Evolutionary conservation across 2,888 invertebrate genomes (phyloP), one percentile per base, ranked within the genome.

Genomic region (Sphinx pinastri): DNA sequence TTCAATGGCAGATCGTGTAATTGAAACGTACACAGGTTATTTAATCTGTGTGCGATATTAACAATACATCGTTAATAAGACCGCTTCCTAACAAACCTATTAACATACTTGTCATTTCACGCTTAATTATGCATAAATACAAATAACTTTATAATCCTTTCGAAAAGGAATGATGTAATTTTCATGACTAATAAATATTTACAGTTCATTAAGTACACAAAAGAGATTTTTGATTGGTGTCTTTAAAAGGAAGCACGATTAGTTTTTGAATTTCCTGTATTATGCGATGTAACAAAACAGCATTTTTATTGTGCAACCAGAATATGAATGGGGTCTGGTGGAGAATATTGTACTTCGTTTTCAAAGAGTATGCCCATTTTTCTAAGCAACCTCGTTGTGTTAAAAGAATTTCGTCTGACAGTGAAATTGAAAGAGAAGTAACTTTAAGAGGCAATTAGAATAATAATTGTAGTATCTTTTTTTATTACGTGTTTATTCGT

Each of bases 1-100:
- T 70, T 51, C 58, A 57, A 70, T 31, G 47, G 67, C 49, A 70
- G 58, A 67, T 58, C 67, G n/a, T 52, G 59, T 54, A 54, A 68
- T 68, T 57, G 47, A 68, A 70, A 67, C 58, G 54, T 51, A 70
- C 38, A 31, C 58, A 52, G 51, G 58, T 70, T 70, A 57, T 14
- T 19, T 60, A 63, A 63, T 55, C 25, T 67, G 57, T 70, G 55
- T 45, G 67, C 59, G 59, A 67, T 57, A 57, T 38, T 49, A 19
- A 63, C 45, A 60, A 60, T 47, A 19, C 47, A 49, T 12, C 13
- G 6, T 58, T 68, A 68, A 68, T 45, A 47, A 47, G 38, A 54
- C 19, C 54, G 25, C 54, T 69, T 54, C 60, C 59, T 63, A 60
- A 38, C 19, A 19, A 47, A 47, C 16, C 12, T 45, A 69, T 69